Percentiles rank a stretch among this genome's conserved stretches.
Conservation (phyloP, 2,797 vertebrate genomes). For the Myotis vivesi region DNA sequence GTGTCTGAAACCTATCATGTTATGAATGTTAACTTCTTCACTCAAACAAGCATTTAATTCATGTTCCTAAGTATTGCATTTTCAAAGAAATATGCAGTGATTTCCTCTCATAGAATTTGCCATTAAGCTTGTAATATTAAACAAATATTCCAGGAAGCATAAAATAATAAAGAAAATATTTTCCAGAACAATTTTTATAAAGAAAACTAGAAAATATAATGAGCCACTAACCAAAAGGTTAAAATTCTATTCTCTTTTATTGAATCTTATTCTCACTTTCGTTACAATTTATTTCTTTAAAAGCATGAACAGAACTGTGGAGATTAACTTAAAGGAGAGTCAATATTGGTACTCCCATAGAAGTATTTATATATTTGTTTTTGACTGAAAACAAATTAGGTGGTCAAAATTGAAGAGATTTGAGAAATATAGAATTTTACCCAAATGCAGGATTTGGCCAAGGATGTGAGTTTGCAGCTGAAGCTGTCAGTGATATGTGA, state of each 20-base stretch:
- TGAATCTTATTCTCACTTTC: neutral
- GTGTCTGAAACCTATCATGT: neutral
- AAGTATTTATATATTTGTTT: constrained; percentile 1
- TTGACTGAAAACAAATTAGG: neutral
- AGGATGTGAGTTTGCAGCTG: neutral
- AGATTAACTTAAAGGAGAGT: neutral
- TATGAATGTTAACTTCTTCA: neutral
- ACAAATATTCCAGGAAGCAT: neutral
- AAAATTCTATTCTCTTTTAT: neutral
- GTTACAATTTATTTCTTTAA: neutral
- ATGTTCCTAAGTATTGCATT: neutral
- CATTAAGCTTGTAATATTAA: neutral
- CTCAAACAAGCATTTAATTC: neutral
- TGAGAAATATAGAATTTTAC: neutral
- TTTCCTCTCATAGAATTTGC: neutral
- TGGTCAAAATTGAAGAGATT: neutral
- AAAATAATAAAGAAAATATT: neutral
- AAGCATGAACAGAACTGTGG: neutral
- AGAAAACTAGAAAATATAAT: neutral
- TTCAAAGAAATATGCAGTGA: neutral
- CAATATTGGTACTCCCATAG: neutral
- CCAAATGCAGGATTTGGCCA: neutral
- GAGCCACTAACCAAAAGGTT: neutral
- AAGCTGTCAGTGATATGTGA: neutral
- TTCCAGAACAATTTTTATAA: neutral